Conservation (phyloP, 2,113 vertebrate genomes). For the Otolemur garnettii region DNA sequence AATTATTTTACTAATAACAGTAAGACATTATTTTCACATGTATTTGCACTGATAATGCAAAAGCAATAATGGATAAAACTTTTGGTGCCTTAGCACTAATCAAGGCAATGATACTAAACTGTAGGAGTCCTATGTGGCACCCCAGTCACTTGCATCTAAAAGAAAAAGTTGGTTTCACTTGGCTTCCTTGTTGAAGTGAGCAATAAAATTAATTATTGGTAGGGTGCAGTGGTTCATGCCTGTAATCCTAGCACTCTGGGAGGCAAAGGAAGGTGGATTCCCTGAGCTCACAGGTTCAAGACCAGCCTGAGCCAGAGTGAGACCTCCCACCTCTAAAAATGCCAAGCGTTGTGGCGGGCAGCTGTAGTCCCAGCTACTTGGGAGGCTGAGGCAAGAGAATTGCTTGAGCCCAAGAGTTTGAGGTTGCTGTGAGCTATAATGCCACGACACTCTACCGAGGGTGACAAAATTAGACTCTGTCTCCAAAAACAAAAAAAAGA, state of each 20-base stretch:
- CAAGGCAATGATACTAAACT: background rate
- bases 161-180: slow-evolving; percentile 16
- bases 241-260: background rate
- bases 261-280: too few relatives aligned
- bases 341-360: too few relatives aligned
- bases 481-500: background rate
- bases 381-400: too few relatives aligned
- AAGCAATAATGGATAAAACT: background rate
- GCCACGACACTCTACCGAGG: too few relatives aligned
- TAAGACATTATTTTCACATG: background rate
- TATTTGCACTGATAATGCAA: background rate
- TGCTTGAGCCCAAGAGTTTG: too few relatives aligned
- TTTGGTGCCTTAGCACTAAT: background rate
- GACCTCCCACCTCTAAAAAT: too few relatives aligned
- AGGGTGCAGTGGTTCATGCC: too few relatives aligned
- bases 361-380: too few relatives aligned
- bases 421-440: too few relatives aligned
- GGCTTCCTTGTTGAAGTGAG: background rate
- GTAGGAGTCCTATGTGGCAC: background rate
- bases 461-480: too few relatives aligned
- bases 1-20: slow-evolving; percentile 23
- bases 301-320: too few relatives aligned
- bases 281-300: too few relatives aligned
- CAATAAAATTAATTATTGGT: background rate
- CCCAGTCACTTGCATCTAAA: background rate